Conservation (phyloP, 2,113 vertebrate genomes). For the cat (Felis catus) region F.catus_Fca126_mat1.0 CM031416.1:149563001-149563500, state of each 20-base stretch:
- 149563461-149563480: no score
- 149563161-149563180: background rate
- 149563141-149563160: background rate
- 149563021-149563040: background rate
- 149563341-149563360: background rate
- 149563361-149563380: background rate
- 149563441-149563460: rapidly evolving
- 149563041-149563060: background rate
- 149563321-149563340: background rate
- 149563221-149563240: background rate
- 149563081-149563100: background rate
- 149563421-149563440: rapidly evolving
- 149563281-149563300: background rate
- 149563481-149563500: background rate
- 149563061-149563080: background rate
- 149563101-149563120: background rate
- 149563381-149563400: no score
- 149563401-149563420: rapidly evolving
- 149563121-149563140: background rate
- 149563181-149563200: background rate
- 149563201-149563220: no score
- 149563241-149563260: rapidly evolving
- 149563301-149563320: background rate
- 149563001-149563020: background rate
- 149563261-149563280: rapidly evolving